Conservation (phyloP, 2,797 vertebrate genomes). For the Macroramphosus scolopax region DNA sequence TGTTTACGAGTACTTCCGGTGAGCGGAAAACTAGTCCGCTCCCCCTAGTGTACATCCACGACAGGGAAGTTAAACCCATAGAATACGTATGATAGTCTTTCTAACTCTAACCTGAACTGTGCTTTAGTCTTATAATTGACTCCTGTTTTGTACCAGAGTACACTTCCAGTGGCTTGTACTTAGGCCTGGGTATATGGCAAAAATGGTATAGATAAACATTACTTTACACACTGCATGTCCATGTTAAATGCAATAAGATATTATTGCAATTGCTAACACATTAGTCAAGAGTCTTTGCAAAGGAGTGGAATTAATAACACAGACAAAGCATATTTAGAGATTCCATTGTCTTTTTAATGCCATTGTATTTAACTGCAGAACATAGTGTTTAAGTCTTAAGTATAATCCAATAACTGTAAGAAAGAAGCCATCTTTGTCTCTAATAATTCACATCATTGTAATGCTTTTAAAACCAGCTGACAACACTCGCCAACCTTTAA, state of each 20-base stretch:
- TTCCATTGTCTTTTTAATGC: slow-evolving; percentile 72
- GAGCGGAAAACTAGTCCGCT: too few relatives aligned
- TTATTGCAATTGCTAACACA: too few relatives aligned
- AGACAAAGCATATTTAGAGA: slow-evolving; percentile 20
- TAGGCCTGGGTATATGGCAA: too few relatives aligned
- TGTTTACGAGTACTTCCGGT: slow-evolving; percentile 42
- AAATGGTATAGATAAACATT: too few relatives aligned
- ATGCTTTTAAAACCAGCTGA: slow-evolving; percentile 89
- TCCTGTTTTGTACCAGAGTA: too few relatives aligned
- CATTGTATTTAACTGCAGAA: slow-evolving; percentile 70
- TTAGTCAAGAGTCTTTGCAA: not conserved
- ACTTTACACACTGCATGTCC: too few relatives aligned
- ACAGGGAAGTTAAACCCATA: too few relatives aligned
- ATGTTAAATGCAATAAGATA: not conserved
- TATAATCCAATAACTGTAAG: slow-evolving; percentile 58
- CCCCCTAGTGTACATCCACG: too few relatives aligned
- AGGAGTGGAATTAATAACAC: slow-evolving; percentile 24
- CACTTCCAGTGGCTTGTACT: too few relatives aligned
- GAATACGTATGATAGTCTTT: too few relatives aligned
- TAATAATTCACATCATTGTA: slow-evolving; percentile 74
- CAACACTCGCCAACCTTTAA: slow-evolving; percentile 95
- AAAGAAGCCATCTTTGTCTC: slow-evolving; percentile 42
- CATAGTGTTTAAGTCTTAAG: slow-evolving; percentile 64
- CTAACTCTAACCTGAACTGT: too few relatives aligned
- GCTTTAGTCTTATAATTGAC: too few relatives aligned